These are phyloP conservation scores for Coenonympha glycerion DNA, from an alignment of 2,888 invertebrate genomes.

Conservation along the genomic window DNA sequence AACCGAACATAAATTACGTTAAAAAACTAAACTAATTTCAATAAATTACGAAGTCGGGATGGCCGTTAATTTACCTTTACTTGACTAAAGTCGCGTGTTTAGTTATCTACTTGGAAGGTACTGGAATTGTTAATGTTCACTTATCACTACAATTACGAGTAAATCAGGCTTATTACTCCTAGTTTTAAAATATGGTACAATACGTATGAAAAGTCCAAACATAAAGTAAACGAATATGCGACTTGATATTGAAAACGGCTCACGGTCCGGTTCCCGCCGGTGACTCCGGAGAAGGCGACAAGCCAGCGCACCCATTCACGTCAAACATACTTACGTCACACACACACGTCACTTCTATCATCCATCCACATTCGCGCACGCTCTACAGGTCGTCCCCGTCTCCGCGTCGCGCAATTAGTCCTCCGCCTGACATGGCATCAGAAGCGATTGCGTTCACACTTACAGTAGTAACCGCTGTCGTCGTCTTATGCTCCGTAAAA, in stretches of 20 bases:
- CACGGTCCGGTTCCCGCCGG: constrained; percentile 67
- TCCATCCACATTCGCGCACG: constrained; percentile 64
- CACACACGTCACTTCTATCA: constrained; percentile 45
- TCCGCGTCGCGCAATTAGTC: constrained; percentile 55
- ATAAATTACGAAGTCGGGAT: constrained; percentile 76
- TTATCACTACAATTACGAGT: constrained; percentile 68
- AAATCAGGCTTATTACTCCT: constrained; percentile 68
- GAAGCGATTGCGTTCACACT: constrained; percentile 58
- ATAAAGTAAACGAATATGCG: constrained; percentile 71
- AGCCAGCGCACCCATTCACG: constrained; percentile 63
- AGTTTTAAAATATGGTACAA: constrained; percentile 72
- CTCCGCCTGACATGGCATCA: constrained; percentile 46
- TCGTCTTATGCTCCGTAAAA: constrained; percentile 53
- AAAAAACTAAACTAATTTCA: constrained; percentile 59
- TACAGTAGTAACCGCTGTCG: constrained; percentile 67
- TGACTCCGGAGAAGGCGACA: constrained; percentile 70
- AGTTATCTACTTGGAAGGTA: constrained; percentile 74
- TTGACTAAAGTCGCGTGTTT: constrained; percentile 75
- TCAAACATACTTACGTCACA: constrained; percentile 38
- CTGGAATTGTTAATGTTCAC: constrained; percentile 67
- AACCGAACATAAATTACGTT: constrained; percentile 63
- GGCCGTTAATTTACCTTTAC: constrained; percentile 73
- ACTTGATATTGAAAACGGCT: constrained; percentile 70
- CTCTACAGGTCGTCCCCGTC: constrained; percentile 70
- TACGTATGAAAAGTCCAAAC: constrained; percentile 63